Base-by-base conservation (phyloP, 2,797 vertebrate species). In the Anas bahamensis region DNA sequence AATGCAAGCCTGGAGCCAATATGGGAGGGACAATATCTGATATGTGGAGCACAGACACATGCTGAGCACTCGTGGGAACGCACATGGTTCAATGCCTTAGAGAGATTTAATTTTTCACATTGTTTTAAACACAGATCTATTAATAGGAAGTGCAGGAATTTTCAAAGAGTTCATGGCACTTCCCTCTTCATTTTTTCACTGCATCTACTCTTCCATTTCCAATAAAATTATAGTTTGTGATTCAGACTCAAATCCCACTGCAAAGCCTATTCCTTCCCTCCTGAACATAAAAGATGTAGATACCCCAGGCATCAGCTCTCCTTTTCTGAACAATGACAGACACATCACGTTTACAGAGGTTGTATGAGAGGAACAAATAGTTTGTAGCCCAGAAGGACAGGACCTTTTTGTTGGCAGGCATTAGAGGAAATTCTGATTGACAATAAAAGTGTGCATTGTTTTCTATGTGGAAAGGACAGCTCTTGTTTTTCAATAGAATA, bases 101-200 rank as follows among this genome's bases (percentile, higher is more conserved):
- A 94, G 85, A 93, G 88, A 83, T 35, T 76, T 13, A 23, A 74
- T 84, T 93, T 89, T 92, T 93, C 93, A 84, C 17, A 23, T 95
- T 95, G 89, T 88, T 95, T 88, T 94, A 92, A 95, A 92, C 64
- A 93, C 31, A 72, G 46, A 63, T 73, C 89, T 93, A 90, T 93
- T 92, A 93, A 93, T 88, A 94, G 90, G 71, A 93, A 93, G 85
- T 86, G 93, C 83, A 89, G 93, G 90, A 95, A 92, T 95, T 95
- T 91, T 89, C 88, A 79, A 65, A 59, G 61, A 73, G 76, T 89
- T 85, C 71, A 75, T 83, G 64, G 79, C 70, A 92, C 72, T 94
- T 79, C 66, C 71, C 73, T 73, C 77, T 71, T 81, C 71, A 90
- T 86, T 77, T 84, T 91, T 81, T 46, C 56, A n/a, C 52, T 87